Evolutionary conservation across 1,140 invertebrate genomes (phyloP), one percentile per base, ranked within the genome.

Genomic region (Drosophila oshimai): DNA sequence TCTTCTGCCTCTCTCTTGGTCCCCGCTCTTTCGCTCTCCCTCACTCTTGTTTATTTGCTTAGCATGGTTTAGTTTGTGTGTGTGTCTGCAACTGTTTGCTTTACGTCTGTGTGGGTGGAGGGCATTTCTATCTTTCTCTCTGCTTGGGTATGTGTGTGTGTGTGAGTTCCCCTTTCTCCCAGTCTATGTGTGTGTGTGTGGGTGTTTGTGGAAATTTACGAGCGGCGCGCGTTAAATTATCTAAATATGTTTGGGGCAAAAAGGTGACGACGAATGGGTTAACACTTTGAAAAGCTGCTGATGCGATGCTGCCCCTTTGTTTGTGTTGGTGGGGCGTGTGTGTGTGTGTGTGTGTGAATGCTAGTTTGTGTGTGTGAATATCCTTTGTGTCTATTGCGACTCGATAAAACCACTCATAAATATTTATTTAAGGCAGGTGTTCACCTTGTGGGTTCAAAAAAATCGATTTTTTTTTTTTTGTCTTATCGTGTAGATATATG

Each of bases 221-320:
- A 86, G 80, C 81, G 55, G 26, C 75, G 80, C 74, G 80, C 80
- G 80, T 74, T 86, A 86, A 86, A 86, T 86, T 87, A 86, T 81
- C 81, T 74, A 87, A 86, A 87, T 86, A 86, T 86, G 81, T 86
- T 87, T 71, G 58, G 77, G 68, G 71, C 80, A 86, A 65, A 80
- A 80, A 86, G 80, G 80, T 86, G 80, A 87, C 80, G 75, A 73
- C 80, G 80, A 86, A 84, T 81, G 81, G 76, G 57, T 87, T 81
- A 86, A 86, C 80, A 86, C 80, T 87, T 86, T 64, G 53, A 50
- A 45, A 62, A 42, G 41, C 58, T 76, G 36, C 12, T 44, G 33
- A 20, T 31, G 33, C 31, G 29, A 41, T 17, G 53, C 34, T 50
- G 34, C 34, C 18, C 26, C 13, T 44, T 42, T 49, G 22, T 53